A percentile compares a stretch with the other conserved stretches of the same genome.
Evolutionary conservation across 1,140 invertebrate genomes (phyloP).

Genomic region (Nephila pilipes): DNA sequence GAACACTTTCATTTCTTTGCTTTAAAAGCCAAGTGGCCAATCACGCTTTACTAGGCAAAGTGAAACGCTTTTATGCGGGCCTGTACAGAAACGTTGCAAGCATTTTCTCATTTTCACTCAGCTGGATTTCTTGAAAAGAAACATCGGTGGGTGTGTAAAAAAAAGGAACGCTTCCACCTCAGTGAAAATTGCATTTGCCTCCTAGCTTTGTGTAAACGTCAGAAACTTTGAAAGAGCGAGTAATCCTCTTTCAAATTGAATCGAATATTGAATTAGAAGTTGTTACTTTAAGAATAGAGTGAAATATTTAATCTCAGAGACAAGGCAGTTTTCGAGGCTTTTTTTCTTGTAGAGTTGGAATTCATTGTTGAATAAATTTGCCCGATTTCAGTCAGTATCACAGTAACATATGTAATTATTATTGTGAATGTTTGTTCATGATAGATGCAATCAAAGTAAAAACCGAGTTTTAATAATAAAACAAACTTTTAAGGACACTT

Average conservation of each 20-base stretch:
- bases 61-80: conserved; percentile 61
- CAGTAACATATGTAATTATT: no score
- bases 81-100: neutral
- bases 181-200: conserved; percentile 24
- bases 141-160: neutral
- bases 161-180: conserved; percentile 8
- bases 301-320: conserved; percentile 18
- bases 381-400: no score
- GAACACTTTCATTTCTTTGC: conserved; percentile 70
- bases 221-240: conserved; percentile 43
- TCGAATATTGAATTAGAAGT: conserved; percentile 39
- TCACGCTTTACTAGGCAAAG: conserved; percentile 62
- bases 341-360: no score
- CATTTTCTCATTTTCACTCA: conserved; percentile 18
- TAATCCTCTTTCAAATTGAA: conserved; percentile 58
- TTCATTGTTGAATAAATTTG: no score
- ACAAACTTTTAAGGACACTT: no score
- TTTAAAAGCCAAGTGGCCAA: conserved; percentile 72
- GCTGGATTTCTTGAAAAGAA: conserved; percentile 10
- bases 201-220: neutral
- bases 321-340: neutral
- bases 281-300: conserved; percentile 13
- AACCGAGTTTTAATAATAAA: no score
- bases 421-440: no score
- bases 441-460: no score